A percentile compares a stretch with the other conserved stretches of the same genome.
Evolutionary conservation across 2,888 invertebrate species (phyloP).

Genomic region (Pammene aurita): DNA sequence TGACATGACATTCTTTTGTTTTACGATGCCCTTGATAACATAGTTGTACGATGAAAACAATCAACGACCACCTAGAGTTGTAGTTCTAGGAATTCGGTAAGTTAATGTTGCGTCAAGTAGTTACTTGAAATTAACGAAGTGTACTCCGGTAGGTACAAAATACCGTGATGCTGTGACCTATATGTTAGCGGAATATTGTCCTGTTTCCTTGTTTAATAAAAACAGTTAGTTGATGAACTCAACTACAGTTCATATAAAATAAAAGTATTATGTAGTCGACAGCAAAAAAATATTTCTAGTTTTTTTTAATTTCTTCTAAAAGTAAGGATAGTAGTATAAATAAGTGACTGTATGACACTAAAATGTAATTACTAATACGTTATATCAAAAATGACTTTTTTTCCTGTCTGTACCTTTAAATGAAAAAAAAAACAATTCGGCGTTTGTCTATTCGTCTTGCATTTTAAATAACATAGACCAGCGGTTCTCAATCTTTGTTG

Average conservation of each 20-base stretch:
- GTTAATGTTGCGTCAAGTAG: background rate
- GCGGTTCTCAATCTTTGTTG: too few species aligned
- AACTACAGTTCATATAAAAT: background rate
- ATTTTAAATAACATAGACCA: too few species aligned
- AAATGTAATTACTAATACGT: too few species aligned
- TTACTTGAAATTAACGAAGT: background rate
- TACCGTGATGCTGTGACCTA: background rate
- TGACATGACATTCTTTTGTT: constrained; percentile 23
- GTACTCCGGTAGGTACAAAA: background rate
- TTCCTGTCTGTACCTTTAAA: too few species aligned
- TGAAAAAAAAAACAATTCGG: too few species aligned
- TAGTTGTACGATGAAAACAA: background rate
- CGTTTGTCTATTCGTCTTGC: too few species aligned
- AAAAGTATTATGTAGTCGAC: too few species aligned
- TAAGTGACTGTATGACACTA: too few species aligned
- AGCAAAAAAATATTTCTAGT: too few species aligned
- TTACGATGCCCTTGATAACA: constrained; percentile 1
- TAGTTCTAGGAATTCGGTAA: background rate
- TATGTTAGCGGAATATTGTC: constrained; percentile 10
- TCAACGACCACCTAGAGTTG: background rate
- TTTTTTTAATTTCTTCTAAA: too few species aligned
- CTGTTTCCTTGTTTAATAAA: constrained; percentile 7
- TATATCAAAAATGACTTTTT: too few species aligned
- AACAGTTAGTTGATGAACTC: background rate
- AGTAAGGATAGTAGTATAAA: too few species aligned